Conservation (phyloP, 1,140 invertebrate species). For the Camponotus floridanus region DNA sequence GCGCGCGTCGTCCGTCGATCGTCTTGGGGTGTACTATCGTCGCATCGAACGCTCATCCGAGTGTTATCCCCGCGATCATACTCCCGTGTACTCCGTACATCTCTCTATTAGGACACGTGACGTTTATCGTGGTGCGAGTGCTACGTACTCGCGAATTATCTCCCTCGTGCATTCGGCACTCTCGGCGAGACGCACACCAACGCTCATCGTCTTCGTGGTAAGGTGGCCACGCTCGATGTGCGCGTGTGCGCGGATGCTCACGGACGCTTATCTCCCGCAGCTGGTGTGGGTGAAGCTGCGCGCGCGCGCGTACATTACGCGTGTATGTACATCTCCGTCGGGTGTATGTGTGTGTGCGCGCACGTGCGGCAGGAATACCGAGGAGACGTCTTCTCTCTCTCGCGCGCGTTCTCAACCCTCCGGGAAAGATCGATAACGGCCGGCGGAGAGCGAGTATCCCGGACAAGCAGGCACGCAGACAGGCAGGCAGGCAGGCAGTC, state of each 20-base stretch:
- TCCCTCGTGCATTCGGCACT: not conserved
- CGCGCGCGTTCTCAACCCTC: constrained; percentile 42
- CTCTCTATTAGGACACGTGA: not conserved
- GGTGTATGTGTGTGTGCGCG: not conserved
- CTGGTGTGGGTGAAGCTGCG: constrained; percentile 35
- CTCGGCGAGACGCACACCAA: not conserved
- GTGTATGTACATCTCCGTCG: not conserved
- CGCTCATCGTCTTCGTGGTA: constrained; percentile 30
- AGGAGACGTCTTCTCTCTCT: constrained; percentile 51
- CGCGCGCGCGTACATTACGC: constrained; percentile 29
- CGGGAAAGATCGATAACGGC: constrained; percentile 53
- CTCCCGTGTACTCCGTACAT: not conserved
- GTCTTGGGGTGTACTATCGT: constrained; percentile 48
- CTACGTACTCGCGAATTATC: not conserved
- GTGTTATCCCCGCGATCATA: not conserved
- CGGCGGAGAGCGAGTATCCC: constrained; percentile 54
- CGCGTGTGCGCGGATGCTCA: constrained; percentile 23
- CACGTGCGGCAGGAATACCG: constrained; percentile 58
- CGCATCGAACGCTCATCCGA: constrained; percentile 3
- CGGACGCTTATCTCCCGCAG: constrained; percentile 19
- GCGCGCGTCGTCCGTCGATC: constrained; percentile 27
- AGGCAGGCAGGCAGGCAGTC: not conserved
- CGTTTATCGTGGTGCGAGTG: not conserved
- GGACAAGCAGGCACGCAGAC: not conserved
- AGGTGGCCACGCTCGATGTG: constrained; percentile 18